Conservation (phyloP, 2,888 invertebrate genomes). For the Megastigmus dorsalis region DNA sequence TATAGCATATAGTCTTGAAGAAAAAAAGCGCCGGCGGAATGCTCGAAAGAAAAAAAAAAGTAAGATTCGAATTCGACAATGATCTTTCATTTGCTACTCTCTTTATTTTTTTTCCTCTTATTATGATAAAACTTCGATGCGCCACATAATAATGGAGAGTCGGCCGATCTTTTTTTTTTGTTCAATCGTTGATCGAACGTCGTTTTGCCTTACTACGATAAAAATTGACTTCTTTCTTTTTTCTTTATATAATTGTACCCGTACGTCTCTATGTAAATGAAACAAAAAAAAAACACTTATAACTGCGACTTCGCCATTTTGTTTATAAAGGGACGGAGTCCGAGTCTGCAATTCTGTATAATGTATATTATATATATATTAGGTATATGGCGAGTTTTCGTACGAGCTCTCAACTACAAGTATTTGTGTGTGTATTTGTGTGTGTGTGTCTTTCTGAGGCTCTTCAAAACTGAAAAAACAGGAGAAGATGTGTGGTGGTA, state of each 20-base stretch:
- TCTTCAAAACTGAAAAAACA: no score
- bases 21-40: slow-evolving; percentile 28
- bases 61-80: not conserved
- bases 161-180: not conserved
- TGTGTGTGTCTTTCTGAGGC: no score
- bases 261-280: slow-evolving; percentile 12
- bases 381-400: no score
- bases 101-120: not conserved
- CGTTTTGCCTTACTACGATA: slow-evolving; percentile 9
- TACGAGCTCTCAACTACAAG: no score
- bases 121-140: no score
- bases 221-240: slow-evolving; percentile 49
- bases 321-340: no score
- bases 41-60: slow-evolving; percentile 31
- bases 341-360: no score
- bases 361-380: no score
- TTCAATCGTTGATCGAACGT: not conserved
- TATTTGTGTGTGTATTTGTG: no score
- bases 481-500: no score
- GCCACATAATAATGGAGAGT: not conserved
- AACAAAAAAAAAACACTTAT: not conserved
- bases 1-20: no score
- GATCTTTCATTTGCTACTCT: not conserved
- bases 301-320: no score
- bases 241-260: slow-evolving; percentile 15